phyloP scores from a whole-genome alignment of 1,140 invertebrate genomes.

The Batillaria attramentaria region DNA sequence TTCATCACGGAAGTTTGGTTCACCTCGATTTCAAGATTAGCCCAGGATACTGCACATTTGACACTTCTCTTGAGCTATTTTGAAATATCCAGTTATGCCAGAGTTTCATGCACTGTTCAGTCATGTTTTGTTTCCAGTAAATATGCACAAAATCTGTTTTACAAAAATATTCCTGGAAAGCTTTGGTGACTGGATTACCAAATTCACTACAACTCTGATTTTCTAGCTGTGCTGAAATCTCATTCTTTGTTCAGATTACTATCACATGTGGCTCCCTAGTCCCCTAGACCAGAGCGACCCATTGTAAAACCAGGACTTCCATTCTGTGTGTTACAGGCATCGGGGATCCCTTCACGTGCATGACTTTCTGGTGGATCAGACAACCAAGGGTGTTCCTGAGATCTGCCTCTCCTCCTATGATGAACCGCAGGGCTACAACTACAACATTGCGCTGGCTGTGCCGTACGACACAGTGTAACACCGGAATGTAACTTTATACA shows the following conservation, averaged over 20 bases:
- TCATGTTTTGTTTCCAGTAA: not conserved
- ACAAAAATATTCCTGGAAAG: no score
- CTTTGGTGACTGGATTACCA: no score
- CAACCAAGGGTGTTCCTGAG: constrained; percentile 58
- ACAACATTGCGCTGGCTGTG: constrained; percentile 60
- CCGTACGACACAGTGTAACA: constrained; percentile 60
- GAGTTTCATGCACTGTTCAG: not conserved
- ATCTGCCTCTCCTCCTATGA: constrained; percentile 64
- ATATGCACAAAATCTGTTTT: not conserved
- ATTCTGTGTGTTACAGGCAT: constrained; percentile 49
- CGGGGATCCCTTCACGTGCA: constrained; percentile 63
- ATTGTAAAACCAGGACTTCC: not conserved
- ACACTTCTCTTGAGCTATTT: not conserved
- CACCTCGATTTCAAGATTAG: no score
- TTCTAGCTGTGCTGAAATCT: not conserved
- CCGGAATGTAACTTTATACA: not conserved
- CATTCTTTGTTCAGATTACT: not conserved
- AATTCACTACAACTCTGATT: not conserved
- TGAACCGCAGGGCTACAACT: constrained; percentile 61
- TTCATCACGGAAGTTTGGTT: no score
- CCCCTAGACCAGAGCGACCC: not conserved
- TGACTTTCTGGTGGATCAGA: constrained; percentile 63
- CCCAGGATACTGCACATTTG: no score
- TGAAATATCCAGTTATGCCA: not conserved
- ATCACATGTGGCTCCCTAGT: no score